Percentiles rank a stretch among this genome's conserved stretches.
Evolutionary conservation across 2,113 vertebrate genomes (phyloP).

Genomic region (Fregetta grallaria): DNA sequence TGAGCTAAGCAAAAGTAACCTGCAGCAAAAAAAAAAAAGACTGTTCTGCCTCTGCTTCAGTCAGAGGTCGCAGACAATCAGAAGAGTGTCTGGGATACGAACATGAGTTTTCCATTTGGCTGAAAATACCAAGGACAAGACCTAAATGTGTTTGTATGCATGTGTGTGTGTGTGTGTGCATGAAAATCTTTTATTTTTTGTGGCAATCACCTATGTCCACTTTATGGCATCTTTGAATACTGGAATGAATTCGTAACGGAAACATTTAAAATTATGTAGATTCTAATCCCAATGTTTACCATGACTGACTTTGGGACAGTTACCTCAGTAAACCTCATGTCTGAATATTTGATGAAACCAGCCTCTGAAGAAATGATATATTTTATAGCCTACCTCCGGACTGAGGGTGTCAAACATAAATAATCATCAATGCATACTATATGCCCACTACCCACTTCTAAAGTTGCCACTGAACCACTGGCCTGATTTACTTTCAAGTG

Average conservation of each 20-base stretch:
- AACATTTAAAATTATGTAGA: constrained; percentile 21
- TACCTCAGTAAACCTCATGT: constrained; percentile 46
- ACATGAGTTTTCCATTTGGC: neutral
- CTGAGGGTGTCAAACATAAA: constrained; percentile 38
- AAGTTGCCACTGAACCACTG: constrained; percentile 58
- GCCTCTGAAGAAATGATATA: constrained; percentile 44
- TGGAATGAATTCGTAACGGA: neutral
- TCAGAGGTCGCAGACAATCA: neutral
- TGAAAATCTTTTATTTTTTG: neutral
- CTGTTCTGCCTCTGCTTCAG: neutral
- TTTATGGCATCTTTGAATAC: constrained; percentile 3
- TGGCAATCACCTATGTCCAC: neutral
- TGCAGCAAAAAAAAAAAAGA: neutral
- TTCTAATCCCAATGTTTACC: constrained; percentile 22
- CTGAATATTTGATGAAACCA: constrained; percentile 28
- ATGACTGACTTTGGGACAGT: neutral
- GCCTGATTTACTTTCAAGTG: constrained; percentile 44
- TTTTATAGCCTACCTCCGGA: constrained; percentile 16
- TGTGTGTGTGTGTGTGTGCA: rapidly evolving
- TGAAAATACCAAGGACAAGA: neutral
- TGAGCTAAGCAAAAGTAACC: neutral
- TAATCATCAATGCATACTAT: constrained; percentile 41
- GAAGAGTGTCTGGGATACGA: neutral
- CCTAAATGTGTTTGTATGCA: neutral
- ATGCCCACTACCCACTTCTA: constrained; percentile 59